A percentile compares a stretch with the other conserved stretches of the same genome.
phyloP scores from a whole-genome alignment of 2,888 invertebrate species.

The Ormyrus labotus region DNA sequence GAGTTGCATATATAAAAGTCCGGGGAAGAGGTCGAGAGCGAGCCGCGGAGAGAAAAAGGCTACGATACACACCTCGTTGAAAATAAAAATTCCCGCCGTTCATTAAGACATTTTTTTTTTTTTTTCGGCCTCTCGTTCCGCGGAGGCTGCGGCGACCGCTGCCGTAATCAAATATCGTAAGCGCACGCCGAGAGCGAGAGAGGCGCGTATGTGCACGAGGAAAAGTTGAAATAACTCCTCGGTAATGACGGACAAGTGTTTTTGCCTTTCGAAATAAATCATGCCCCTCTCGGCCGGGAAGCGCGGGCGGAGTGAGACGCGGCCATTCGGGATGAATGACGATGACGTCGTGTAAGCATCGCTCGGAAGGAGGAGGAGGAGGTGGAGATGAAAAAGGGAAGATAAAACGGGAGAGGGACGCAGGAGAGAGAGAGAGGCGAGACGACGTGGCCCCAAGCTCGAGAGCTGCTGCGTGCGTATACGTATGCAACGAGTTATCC shows the following conservation, averaged over 20 bases:
- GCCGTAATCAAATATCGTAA: not conserved
- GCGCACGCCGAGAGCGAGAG: not conserved
- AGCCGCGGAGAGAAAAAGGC: not conserved
- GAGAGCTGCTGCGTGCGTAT: no score
- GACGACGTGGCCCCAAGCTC: constrained; percentile 39
- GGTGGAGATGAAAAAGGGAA: constrained; percentile 43
- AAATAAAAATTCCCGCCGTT: constrained; percentile 44
- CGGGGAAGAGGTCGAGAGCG: not conserved
- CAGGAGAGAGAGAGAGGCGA: constrained; percentile 53
- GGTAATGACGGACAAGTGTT: constrained; percentile 52
- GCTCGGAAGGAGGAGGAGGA: not conserved
- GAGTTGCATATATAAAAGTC: not conserved
- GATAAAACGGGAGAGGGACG: constrained; percentile 50
- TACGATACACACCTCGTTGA: constrained; percentile 11
- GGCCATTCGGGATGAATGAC: constrained; percentile 60
- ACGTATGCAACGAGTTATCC: no score
- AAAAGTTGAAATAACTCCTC: constrained; percentile 47
- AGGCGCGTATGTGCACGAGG: constrained; percentile 14
- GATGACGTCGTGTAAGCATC: constrained; percentile 57
- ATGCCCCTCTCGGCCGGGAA: constrained; percentile 41
- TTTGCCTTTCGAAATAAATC: constrained; percentile 53
- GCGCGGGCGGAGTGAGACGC: constrained; percentile 7
- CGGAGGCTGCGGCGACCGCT: no score
- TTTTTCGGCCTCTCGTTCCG: not conserved
- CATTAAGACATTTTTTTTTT: constrained; percentile 44